Evolutionary conservation across 2,113 vertebrate species (phyloP).

Genomic region (Nibea albiflora): DNA sequence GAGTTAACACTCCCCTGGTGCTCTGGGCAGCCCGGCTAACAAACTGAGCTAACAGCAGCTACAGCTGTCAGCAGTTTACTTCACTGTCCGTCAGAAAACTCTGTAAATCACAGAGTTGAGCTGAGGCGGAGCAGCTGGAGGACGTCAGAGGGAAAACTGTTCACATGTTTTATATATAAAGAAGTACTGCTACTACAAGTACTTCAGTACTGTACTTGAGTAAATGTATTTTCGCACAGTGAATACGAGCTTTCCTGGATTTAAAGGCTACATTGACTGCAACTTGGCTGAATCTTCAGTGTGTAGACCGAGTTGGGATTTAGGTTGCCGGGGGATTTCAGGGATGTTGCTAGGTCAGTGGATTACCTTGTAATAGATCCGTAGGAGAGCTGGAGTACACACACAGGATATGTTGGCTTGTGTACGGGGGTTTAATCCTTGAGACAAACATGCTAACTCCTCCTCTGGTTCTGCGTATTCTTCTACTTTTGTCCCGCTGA

Average conservation of each 20-base stretch:
- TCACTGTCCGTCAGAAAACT: no score
- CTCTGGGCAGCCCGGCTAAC: no score
- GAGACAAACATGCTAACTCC: slow-evolving; percentile 53
- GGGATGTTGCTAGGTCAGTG: slow-evolving; percentile 65
- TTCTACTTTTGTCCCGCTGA: no score
- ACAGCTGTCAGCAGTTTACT: no score
- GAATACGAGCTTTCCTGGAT: background rate
- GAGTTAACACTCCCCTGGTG: no score
- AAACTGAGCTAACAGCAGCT: no score
- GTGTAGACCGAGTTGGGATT: slow-evolving; percentile 57
- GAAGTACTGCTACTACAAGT: background rate
- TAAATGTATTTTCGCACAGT: background rate
- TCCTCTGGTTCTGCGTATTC: background rate
- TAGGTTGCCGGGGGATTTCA: slow-evolving; percentile 76
- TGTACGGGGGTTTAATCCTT: slow-evolving; percentile 60
- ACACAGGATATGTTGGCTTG: slow-evolving; percentile 46
- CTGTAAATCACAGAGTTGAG: no score
- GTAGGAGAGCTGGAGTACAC: slow-evolving; percentile 41
- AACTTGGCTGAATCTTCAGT: slow-evolving; percentile 38
- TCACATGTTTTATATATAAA: no score
- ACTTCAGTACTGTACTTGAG: background rate
- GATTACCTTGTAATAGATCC: slow-evolving; percentile 80
- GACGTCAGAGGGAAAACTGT: no score
- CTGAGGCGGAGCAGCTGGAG: no score
- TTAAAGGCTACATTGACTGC: slow-evolving; percentile 21